A percentile compares a stretch with the other conserved stretches of the same genome.
Conservation (phyloP, 2,888 invertebrate genomes). For the Uloborus plumipes region DNA sequence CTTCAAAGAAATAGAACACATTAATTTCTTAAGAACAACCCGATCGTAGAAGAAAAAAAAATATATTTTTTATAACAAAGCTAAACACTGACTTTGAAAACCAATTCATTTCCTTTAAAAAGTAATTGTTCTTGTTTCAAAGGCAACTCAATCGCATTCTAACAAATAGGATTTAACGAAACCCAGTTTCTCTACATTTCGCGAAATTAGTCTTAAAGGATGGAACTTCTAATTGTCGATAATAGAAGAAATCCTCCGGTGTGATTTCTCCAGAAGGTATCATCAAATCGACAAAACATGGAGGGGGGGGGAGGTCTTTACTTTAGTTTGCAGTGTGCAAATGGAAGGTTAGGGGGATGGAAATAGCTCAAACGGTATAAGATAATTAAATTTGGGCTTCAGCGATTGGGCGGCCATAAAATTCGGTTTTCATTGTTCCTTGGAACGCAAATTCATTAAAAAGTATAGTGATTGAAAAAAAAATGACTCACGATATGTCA, state of each 20-base stretch:
- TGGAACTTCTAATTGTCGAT: slow-evolving; percentile 39
- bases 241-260: slow-evolving; percentile 36
- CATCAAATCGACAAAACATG: slow-evolving; percentile 15
- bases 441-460: background rate
- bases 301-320: background rate
- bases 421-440: slow-evolving; percentile 18
- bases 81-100: too few species aligned
- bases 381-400: slow-evolving; percentile 24
- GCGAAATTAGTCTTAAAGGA: slow-evolving; percentile 38
- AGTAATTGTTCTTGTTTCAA: too few species aligned
- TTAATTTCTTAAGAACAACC: too few species aligned
- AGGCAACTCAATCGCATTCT: too few species aligned
- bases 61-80: too few species aligned
- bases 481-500: slow-evolving; percentile 3
- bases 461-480: slow-evolving; percentile 7
- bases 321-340: background rate
- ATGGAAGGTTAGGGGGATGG: too few species aligned
- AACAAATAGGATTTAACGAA: background rate
- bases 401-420: slow-evolving; percentile 1
- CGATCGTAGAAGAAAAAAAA: too few species aligned
- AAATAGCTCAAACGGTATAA: slow-evolving; percentile 15
- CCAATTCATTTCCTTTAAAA: too few species aligned
- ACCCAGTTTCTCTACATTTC: slow-evolving; percentile 31
- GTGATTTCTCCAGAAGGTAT: slow-evolving; percentile 30
- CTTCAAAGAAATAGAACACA: too few species aligned